Evolutionary conservation across 2,888 invertebrate genomes (phyloP).

Genomic region (Argyresthia goedartella): DNA sequence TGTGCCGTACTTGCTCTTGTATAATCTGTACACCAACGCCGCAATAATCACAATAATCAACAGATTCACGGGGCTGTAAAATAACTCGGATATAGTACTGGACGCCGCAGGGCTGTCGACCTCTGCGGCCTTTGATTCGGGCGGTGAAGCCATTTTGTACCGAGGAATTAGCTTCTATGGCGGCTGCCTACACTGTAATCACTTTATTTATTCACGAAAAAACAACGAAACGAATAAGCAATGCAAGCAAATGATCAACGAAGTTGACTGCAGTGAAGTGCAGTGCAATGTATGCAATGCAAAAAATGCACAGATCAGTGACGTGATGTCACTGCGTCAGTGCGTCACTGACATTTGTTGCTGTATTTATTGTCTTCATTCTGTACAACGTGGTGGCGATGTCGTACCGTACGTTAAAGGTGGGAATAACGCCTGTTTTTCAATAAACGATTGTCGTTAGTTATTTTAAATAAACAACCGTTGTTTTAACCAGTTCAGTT

Average conservation of each 20-base stretch:
- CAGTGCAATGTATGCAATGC: neutral
- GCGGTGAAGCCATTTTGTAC: constrained; percentile 38
- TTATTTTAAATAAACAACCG: too few relatives aligned
- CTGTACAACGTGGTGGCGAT: too few relatives aligned
- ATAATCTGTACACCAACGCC: constrained; percentile 76
- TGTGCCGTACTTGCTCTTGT: constrained; percentile 53
- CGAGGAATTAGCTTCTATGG: neutral
- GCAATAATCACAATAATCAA: constrained; percentile 73
- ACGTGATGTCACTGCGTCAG: too few relatives aligned
- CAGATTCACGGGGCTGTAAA: constrained; percentile 76
- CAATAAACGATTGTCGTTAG: too few relatives aligned
- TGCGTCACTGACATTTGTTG: too few relatives aligned
- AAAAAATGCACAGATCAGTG: neutral
- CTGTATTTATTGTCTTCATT: too few relatives aligned
- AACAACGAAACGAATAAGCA: neutral
- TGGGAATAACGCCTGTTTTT: too few relatives aligned
- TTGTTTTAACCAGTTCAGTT: too few relatives aligned
- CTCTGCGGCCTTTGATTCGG: constrained; percentile 36
- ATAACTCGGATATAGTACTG: constrained; percentile 61
- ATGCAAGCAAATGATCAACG: too few relatives aligned
- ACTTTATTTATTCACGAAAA: neutral
- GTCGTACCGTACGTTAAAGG: too few relatives aligned
- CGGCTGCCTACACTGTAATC: neutral
- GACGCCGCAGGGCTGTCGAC: constrained; percentile 26
- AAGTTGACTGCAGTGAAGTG: too few relatives aligned